Evolutionary conservation across 2,888 invertebrate genomes (phyloP).

Genomic region (Ptilodon capucinus): DNA sequence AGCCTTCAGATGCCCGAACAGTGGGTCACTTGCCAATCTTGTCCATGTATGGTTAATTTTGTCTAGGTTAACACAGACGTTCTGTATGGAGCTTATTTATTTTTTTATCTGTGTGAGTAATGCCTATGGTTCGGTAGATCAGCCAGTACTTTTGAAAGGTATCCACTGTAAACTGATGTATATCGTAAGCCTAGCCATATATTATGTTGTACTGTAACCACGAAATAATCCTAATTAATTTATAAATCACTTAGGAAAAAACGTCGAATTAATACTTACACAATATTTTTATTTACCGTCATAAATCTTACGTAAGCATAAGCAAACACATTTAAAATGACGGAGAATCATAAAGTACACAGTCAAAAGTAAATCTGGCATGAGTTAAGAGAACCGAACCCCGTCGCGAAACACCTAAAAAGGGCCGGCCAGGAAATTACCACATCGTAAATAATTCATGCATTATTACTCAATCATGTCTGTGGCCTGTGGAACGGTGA

Average conservation of each 20-base stretch:
- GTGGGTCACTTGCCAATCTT: slow-evolving; percentile 22
- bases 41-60: slow-evolving; percentile 21
- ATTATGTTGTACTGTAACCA: no score
- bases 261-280: neutral
- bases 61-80: slow-evolving; percentile 15
- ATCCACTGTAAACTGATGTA: no score
- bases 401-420: slow-evolving; percentile 58
- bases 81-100: slow-evolving; percentile 5
- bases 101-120: neutral
- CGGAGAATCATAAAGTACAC: slow-evolving; percentile 42
- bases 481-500: slow-evolving; percentile 60
- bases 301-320: slow-evolving; percentile 44
- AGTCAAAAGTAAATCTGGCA: slow-evolving; percentile 34
- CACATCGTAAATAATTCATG: slow-evolving; percentile 80
- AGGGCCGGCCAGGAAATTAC: slow-evolving; percentile 64
- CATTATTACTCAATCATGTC: slow-evolving; percentile 77
- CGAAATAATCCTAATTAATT: no score
- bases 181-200: no score
- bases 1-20: slow-evolving; percentile 10
- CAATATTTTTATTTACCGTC: slow-evolving; percentile 3
- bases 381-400: slow-evolving; percentile 35
- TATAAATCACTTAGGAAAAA: neutral
- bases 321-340: slow-evolving; percentile 39
- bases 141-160: neutral
- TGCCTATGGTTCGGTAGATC: no score